Percentiles rank a stretch among this genome's conserved stretches.
phyloP scores from a whole-genome alignment of 2,888 invertebrate species.

The Tachystola acroxantha region DNA sequence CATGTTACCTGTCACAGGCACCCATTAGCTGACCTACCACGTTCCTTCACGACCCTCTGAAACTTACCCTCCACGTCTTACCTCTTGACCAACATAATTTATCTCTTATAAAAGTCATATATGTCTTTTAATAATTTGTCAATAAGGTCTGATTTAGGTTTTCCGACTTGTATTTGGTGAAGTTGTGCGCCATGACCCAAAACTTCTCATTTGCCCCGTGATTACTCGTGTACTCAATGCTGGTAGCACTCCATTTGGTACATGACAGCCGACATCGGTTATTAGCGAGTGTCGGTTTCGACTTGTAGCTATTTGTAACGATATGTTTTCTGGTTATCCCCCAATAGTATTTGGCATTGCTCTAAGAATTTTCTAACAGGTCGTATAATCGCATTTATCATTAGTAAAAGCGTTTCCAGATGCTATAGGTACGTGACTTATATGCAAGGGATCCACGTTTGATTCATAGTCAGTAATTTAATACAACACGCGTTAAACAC shows the following conservation, averaged over 20 bases:
- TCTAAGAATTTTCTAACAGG: no score
- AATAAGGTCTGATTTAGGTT: slow-evolving; percentile 36
- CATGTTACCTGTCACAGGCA: slow-evolving; percentile 70
- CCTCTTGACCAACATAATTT: slow-evolving; percentile 33
- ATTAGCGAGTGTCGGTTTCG: slow-evolving; percentile 50
- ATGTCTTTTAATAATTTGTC: slow-evolving; percentile 13
- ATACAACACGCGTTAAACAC: no score
- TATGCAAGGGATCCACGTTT: no score
- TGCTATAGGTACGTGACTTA: no score
- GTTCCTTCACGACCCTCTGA: slow-evolving; percentile 56
- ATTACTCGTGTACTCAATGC: slow-evolving; percentile 40
- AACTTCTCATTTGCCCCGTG: slow-evolving; percentile 68
- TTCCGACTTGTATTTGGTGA: slow-evolving; percentile 15
- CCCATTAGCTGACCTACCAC: slow-evolving; percentile 65
- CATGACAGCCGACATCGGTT: slow-evolving; percentile 53
- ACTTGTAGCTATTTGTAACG: no score
- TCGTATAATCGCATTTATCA: no score
- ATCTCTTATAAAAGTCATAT: slow-evolving; percentile 27
- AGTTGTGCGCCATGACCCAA: slow-evolving; percentile 46
- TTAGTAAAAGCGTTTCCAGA: no score
- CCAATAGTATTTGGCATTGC: no score
- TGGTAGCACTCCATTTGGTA: slow-evolving; percentile 36
- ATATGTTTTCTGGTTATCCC: no score
- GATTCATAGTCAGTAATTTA: no score
- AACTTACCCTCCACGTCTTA: slow-evolving; percentile 57